Evolutionary conservation across 1,140 invertebrate genomes (phyloP), one percentile per base, ranked within the genome.

Genomic region (Gonatopus flavifemur): DNA sequence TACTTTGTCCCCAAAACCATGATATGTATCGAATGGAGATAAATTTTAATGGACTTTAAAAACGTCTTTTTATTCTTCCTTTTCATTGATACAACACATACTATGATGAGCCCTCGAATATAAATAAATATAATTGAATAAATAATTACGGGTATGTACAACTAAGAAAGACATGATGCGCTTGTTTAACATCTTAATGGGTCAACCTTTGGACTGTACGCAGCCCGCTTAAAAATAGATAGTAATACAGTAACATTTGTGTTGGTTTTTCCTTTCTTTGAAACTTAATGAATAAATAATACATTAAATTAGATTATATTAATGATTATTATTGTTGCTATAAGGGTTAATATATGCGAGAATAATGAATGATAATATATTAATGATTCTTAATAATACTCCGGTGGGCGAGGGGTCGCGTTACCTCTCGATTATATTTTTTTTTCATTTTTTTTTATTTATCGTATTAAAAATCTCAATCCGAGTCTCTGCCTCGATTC

Each of bases 331-430:
- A 62, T 43, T 60, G 49, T 44, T 50, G 38, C 48, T 57, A 60
- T 57, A 57, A 57, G 45, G 47, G 61, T 44, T 62, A 62, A 57
- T 47, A 62, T 36, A 69, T 72, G 68, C 57, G 66, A 74, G 74
- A 76, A 71, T 78, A 68, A 76, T 77, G 70, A 72, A 76, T 76
- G 70, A 77, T 76, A 76, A 78, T 77, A 77, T 76, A 78, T 78
- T 77, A 78, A 75, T 78, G 74, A 75, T 75, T 77, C 72, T 73
- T 78, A n/a, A 78, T 74, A 76, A 77, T 78, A 76, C 74, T 78
- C 65, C 66, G 60, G 59, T 62, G 64, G 50, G 55, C 51, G 47
- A 49, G 60, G 46, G 44, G 44, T 53, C 46, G 55, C 49, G 55
- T 55, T 36, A 33, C 39, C 46, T 39, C 16, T 51, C 55, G 56